Percentiles rank a stretch among this genome's conserved stretches.
phyloP scores from a whole-genome alignment of 2,888 invertebrate species.

The Geotrupes spiniger region DNA sequence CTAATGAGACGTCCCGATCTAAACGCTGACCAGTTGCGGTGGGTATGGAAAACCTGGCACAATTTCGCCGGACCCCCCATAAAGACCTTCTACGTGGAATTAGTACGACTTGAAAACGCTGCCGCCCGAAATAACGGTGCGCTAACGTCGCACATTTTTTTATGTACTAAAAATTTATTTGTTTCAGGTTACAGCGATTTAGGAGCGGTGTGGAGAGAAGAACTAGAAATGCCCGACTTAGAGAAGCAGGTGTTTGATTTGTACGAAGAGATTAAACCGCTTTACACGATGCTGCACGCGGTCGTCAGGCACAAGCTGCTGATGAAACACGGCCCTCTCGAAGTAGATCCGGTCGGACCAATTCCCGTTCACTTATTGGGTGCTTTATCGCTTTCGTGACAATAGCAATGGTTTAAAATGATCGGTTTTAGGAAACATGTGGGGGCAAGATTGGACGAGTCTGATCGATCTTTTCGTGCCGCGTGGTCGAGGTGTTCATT shows the following conservation, averaged over 20 bases:
- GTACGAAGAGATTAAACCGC: conserved; percentile 58
- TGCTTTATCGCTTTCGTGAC: conserved; percentile 34
- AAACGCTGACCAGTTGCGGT: conserved; percentile 40
- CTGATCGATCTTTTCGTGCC: conserved; percentile 58
- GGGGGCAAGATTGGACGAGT: conserved; percentile 69
- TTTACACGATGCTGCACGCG: conserved; percentile 71
- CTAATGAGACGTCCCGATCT: conserved; percentile 53
- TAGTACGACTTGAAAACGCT: conserved; percentile 60
- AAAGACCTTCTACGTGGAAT: conserved; percentile 53
- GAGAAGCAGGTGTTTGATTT: conserved; percentile 53
- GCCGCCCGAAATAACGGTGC: conserved; percentile 65
- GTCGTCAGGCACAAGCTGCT: conserved; percentile 64
- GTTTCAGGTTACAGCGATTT: conserved; percentile 60
- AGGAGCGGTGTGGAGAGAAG: conserved; percentile 64
- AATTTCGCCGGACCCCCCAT: conserved; percentile 59
- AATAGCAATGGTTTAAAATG: background rate
- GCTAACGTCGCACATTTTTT: conserved; percentile 8
- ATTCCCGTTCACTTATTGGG: conserved; percentile 71
- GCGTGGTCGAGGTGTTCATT: conserved; percentile 44
- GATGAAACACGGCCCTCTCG: conserved; percentile 54
- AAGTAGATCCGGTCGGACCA: conserved; percentile 55
- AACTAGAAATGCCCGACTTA: conserved; percentile 61
- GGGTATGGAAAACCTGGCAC: conserved; percentile 69
- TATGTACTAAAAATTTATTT: too few relatives aligned
- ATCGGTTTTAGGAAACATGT: conserved; percentile 58